Percentiles rank a stretch among this genome's conserved stretches.
These are phyloP conservation scores for Lypha dubia DNA, from an alignment of 2,888 invertebrate genomes.

Conservation along the genomic window DNA sequence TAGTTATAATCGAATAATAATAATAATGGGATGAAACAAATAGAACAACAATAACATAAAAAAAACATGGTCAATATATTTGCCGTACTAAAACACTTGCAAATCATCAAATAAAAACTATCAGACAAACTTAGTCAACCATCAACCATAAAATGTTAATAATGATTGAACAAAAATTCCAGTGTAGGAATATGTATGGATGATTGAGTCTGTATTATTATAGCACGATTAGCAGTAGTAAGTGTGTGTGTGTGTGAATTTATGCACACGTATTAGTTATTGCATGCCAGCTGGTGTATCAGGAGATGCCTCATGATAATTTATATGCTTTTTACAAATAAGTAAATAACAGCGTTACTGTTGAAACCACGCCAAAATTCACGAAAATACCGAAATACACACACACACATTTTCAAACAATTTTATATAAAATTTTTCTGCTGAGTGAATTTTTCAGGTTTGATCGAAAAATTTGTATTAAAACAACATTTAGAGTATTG, in stretches of 20 bases:
- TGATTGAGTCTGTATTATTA: background rate
- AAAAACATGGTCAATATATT: background rate
- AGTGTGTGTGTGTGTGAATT: background rate
- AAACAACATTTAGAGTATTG: background rate
- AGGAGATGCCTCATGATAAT: conserved; percentile 23
- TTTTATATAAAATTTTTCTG: background rate
- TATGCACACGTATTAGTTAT: background rate
- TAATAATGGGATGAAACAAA: background rate
- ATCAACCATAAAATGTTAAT: conserved; percentile 55
- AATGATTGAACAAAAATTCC: conserved; percentile 19
- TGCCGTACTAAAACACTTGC: no score
- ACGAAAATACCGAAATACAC: background rate
- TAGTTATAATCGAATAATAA: conserved; percentile 38
- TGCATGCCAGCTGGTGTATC: background rate
- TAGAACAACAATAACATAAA: no score
- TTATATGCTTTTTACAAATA: conserved; percentile 36
- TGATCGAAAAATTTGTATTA: no score
- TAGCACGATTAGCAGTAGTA: no score
- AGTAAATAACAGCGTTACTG: background rate
- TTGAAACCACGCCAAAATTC: background rate
- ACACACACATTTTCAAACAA: background rate
- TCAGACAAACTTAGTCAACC: conserved; percentile 56
- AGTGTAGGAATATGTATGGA: background rate
- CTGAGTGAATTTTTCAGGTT: background rate
- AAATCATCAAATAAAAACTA: conserved; percentile 11